A percentile compares a stretch with the other conserved stretches of the same genome.
phyloP scores from a whole-genome alignment of 1,140 invertebrate genomes.

The Pseudachorutes palmiensis region DNA sequence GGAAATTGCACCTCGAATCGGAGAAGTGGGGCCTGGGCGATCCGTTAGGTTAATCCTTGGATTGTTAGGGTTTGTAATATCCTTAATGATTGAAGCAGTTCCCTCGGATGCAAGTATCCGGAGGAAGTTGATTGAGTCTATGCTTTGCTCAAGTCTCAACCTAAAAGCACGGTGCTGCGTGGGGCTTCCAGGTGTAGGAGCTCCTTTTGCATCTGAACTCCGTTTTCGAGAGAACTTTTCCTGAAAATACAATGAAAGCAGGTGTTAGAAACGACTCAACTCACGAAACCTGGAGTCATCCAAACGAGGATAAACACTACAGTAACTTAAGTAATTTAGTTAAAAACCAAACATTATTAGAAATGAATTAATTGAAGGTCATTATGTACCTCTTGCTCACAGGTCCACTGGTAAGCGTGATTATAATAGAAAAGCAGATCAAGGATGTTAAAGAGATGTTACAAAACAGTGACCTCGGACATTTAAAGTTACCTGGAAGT shows the following conservation, averaged over 20 bases:
- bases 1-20: conserved; percentile 26
- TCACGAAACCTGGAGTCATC: too few relatives aligned
- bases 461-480: neutral
- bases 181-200: conserved; percentile 26
- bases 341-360: neutral
- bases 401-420: neutral
- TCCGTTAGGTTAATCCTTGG: conserved; percentile 30
- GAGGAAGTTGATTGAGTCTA: conserved; percentile 17
- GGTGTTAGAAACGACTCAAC: too few relatives aligned
- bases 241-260: too few relatives aligned
- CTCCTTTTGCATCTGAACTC: conserved; percentile 43
- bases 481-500: conserved; percentile 82
- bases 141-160: conserved; percentile 47
- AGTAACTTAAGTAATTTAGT: too few relatives aligned
- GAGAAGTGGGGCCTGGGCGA: conserved; percentile 24
- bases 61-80: neutral
- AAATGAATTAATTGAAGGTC: neutral
- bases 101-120: conserved; percentile 8
- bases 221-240: too few relatives aligned
- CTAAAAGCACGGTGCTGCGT: conserved; percentile 46
- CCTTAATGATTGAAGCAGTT: conserved; percentile 9
- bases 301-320: too few relatives aligned
- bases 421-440: neutral
- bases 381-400: neutral
- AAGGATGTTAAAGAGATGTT: neutral